Evolutionary conservation across 2,888 invertebrate species (phyloP).

Genomic region (Sepiola atlantica): DNA sequence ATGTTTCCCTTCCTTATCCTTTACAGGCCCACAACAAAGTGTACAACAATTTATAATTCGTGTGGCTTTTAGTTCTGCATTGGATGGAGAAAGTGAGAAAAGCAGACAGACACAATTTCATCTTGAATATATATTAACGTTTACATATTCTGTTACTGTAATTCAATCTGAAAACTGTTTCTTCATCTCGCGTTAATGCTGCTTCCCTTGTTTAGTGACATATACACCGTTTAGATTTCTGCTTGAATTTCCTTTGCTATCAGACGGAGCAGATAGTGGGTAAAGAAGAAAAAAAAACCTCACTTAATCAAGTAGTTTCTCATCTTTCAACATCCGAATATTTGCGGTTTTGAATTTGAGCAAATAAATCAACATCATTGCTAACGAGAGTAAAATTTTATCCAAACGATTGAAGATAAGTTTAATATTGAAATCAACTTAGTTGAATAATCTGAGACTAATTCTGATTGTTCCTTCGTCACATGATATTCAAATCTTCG

Average conservation of each 20-base stretch:
- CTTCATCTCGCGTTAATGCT: not conserved
- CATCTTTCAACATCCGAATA: not conserved
- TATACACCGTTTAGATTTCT: not conserved
- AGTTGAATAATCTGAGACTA: no score
- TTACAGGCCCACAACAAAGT: no score
- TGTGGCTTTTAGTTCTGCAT: no score
- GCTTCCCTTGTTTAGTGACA: not conserved
- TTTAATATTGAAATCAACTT: no score
- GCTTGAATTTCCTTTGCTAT: not conserved
- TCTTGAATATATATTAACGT: not conserved
- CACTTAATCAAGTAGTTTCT: not conserved
- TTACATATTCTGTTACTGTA: not conserved
- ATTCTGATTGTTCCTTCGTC: no score
- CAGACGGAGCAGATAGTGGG: not conserved
- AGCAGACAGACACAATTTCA: no score
- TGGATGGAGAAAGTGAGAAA: no score
- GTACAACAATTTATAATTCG: no score
- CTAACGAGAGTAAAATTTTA: no score
- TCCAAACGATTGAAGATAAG: no score
- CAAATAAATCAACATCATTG: not conserved
- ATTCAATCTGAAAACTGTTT: not conserved
- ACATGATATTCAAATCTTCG: no score
- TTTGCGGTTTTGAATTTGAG: not conserved
- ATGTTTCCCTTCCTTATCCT: no score
- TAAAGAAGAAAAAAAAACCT: not conserved